Evolutionary conservation across 2,888 invertebrate species (phyloP).

Genomic region (Himalopsyche tibetana): DNA sequence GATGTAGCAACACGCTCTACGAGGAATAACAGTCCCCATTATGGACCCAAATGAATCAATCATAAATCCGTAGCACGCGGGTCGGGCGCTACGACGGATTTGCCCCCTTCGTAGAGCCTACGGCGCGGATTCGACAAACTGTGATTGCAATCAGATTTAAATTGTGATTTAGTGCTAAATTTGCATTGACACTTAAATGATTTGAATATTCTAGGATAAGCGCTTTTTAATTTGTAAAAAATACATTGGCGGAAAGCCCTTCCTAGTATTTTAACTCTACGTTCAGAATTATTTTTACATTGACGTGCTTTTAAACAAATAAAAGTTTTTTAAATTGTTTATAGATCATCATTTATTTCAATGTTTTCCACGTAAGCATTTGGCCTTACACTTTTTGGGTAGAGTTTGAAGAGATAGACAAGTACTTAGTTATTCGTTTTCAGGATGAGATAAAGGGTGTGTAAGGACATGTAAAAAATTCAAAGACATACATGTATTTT

Average conservation of each 20-base stretch:
- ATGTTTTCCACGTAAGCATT: too few relatives aligned
- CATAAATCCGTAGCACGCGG: slow-evolving; percentile 42
- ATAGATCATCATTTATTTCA: too few relatives aligned
- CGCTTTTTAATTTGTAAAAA: slow-evolving; percentile 34
- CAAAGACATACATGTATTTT: too few relatives aligned
- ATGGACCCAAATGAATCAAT: slow-evolving; percentile 43
- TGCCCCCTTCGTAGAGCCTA: slow-evolving; percentile 34
- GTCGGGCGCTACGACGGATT: background rate
- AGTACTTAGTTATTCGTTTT: too few relatives aligned
- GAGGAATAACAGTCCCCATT: slow-evolving; percentile 36
- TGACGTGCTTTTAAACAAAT: background rate
- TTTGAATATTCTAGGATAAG: slow-evolving; percentile 22
- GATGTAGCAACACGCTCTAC: slow-evolving; percentile 28
- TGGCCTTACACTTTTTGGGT: too few relatives aligned
- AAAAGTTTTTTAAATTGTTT: too few relatives aligned
- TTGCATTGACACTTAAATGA: slow-evolving; percentile 23
- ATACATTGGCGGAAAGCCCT: background rate
- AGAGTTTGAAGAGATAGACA: too few relatives aligned
- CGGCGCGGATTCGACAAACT: slow-evolving; percentile 36
- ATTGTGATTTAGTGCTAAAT: slow-evolving; percentile 37
- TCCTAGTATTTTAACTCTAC: background rate
- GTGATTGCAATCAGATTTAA: slow-evolving; percentile 40
- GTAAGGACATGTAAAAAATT: too few relatives aligned
- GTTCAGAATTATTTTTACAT: background rate
- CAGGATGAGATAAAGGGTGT: too few relatives aligned